phyloP scores from a whole-genome alignment of 2,113 vertebrate genomes.

The Otocyon megalotis region DNA sequence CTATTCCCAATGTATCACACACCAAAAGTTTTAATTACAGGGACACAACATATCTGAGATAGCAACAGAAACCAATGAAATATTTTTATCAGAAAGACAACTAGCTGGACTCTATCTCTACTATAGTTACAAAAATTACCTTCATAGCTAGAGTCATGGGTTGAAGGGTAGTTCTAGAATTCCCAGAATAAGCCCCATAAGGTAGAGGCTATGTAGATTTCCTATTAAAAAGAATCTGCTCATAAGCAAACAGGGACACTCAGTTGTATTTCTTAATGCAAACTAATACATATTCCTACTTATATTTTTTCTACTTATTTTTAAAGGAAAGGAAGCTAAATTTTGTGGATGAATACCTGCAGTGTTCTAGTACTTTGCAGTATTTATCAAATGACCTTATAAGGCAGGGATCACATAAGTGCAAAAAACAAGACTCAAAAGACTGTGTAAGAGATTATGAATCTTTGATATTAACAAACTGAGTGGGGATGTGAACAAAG shows the following conservation, averaged over 20 bases:
- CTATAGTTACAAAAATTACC: slow-evolving; percentile 23
- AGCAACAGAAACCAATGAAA: not conserved
- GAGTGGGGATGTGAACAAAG: not conserved
- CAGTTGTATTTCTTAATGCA: not conserved
- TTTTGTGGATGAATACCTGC: not conserved
- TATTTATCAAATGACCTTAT: not conserved
- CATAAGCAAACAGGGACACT: not conserved
- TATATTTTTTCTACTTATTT: not conserved
- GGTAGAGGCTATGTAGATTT: not conserved
- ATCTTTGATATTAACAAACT: not conserved
- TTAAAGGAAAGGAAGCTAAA: slow-evolving; percentile 39
- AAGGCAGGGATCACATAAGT: not conserved
- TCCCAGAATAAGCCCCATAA: not conserved
- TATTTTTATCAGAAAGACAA: slow-evolving; percentile 13
- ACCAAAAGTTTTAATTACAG: not conserved
- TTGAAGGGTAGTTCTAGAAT: not conserved
- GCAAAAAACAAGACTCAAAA: slow-evolving; percentile 1
- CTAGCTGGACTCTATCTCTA: not conserved
- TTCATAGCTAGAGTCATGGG: not conserved
- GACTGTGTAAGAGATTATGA: not conserved
- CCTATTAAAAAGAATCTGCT: not conserved
- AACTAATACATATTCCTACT: not conserved
- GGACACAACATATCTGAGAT: not conserved
- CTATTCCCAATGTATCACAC: not conserved
- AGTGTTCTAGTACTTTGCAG: not conserved